Evolutionary conservation across 2,113 vertebrate species (phyloP).

Genomic region (Laticauda colubrina): DNA sequence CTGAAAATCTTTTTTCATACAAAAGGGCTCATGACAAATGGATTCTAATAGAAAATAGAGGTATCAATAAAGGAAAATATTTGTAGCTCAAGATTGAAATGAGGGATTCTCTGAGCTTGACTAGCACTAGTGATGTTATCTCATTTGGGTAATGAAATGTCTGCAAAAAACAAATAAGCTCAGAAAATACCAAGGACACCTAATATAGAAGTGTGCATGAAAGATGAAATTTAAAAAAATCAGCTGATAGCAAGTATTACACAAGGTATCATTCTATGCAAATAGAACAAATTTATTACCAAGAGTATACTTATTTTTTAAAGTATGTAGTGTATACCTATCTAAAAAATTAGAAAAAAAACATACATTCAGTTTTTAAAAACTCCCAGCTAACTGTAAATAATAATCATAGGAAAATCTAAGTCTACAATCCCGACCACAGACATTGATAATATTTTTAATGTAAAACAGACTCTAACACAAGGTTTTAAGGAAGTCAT

Average conservation of each 20-base stretch:
- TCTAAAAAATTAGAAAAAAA: not conserved
- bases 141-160: not conserved
- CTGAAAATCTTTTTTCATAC: not conserved
- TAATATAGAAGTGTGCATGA: not conserved
- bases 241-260: not conserved
- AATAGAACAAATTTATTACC: not conserved
- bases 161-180: not conserved
- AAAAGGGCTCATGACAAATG: not conserved
- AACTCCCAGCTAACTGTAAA: not conserved
- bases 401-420: not conserved
- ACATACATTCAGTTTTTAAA: not conserved
- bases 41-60: not conserved
- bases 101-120: not conserved
- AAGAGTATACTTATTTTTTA: not conserved
- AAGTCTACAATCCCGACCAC: not conserved
- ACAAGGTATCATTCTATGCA: not conserved
- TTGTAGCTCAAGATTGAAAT: not conserved
- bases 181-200: not conserved
- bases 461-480: not conserved
- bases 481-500: not conserved
- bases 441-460: not conserved
- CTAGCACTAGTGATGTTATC: too few relatives aligned
- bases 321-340: not conserved
- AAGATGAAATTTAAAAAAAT: not conserved
- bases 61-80: not conserved